Conservation (phyloP, 2,888 invertebrate genomes). For the Hipparchia semele region DNA sequence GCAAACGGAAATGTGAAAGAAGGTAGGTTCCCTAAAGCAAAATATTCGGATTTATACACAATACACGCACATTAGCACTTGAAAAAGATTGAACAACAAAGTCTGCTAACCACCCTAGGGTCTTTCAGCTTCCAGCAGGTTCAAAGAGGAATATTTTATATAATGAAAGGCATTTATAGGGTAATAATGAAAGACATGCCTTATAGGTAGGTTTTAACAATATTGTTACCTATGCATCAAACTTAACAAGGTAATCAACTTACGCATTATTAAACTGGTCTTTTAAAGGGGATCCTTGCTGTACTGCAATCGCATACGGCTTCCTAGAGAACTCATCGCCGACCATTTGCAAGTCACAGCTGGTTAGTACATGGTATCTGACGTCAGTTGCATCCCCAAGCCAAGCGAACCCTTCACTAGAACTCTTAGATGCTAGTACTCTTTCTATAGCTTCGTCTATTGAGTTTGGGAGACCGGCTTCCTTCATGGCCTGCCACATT, state of each 20-base stretch:
- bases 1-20: too few relatives aligned
- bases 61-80: too few relatives aligned
- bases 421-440: constrained; percentile 85
- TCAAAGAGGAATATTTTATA: too few relatives aligned
- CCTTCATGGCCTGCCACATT: constrained; percentile 98
- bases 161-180: too few relatives aligned
- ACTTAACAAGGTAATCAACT: constrained; percentile 61
- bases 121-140: too few relatives aligned
- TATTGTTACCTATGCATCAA: too few relatives aligned
- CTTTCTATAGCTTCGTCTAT: constrained; percentile 90
- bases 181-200: too few relatives aligned
- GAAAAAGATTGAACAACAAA: too few relatives aligned
- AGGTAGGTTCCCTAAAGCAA: too few relatives aligned
- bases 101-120: too few relatives aligned
- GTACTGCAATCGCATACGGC: constrained; percentile 98
- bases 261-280: constrained; percentile 98
- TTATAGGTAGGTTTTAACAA: too few relatives aligned
- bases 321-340: constrained; percentile 99
- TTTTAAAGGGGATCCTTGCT: constrained; percentile 96
- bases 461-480: constrained; percentile 90
- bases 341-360: constrained; percentile 95
- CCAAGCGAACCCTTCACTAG: constrained; percentile 94
- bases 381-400: constrained; percentile 98
- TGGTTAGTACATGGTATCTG: constrained; percentile 88
- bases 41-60: too few relatives aligned